phyloP scores from a whole-genome alignment of 2,113 vertebrate genomes.

The Thermophis baileyi region DNA sequence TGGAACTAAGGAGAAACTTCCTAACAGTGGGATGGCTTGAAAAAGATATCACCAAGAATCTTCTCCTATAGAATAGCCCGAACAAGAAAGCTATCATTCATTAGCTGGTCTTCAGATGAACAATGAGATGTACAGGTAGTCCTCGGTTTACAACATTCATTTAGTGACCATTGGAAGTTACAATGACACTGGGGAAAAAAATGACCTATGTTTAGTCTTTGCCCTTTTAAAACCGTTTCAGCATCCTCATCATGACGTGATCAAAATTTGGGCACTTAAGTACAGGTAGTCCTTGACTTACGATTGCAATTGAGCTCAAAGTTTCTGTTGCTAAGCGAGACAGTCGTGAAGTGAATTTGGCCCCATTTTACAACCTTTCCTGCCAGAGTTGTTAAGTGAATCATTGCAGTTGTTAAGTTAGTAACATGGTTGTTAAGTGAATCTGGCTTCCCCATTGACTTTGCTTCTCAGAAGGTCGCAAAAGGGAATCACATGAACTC shows the following conservation, averaged over 20 bases:
- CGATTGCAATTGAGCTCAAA: no score
- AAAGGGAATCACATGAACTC: neutral
- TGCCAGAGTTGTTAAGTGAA: neutral
- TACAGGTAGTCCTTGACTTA: no score
- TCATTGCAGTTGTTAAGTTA: neutral
- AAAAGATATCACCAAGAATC: neutral
- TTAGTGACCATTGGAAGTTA: no score
- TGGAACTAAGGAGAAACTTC: no score
- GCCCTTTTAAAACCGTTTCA: no score
- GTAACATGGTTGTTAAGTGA: neutral
- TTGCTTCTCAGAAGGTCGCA: neutral
- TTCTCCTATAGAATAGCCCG: neutral
- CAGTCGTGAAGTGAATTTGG: neutral
- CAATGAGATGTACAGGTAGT: neutral
- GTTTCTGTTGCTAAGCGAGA: no score
- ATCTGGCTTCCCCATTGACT: neutral
- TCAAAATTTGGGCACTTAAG: no score
- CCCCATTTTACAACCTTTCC: neutral
- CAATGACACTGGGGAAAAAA: no score
- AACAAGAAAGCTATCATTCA: neutral
- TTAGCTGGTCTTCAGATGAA: neutral
- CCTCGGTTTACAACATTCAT: no score
- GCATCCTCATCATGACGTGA: no score
- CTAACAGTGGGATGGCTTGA: neutral
- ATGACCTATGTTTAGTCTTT: no score